phyloP scores from a whole-genome alignment of 2,797 vertebrate genomes.

The Pantherophis alleghaniensis region DNA sequence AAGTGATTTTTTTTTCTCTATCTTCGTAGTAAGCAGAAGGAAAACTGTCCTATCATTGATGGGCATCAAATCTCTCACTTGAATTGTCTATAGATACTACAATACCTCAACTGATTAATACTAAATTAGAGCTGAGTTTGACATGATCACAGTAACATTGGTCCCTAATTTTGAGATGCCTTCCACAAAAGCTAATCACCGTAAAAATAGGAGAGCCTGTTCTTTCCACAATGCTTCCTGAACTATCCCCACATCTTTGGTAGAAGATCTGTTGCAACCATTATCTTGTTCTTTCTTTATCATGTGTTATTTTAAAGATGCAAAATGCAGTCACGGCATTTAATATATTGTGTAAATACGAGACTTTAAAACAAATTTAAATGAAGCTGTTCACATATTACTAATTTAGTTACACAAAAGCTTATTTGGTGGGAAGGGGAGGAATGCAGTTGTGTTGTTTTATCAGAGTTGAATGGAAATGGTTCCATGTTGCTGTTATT shows the following conservation, averaged over 20 bases:
- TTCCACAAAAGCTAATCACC: conserved; percentile 39
- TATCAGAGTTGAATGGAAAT: conserved; percentile 66
- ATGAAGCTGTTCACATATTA: conserved; percentile 45
- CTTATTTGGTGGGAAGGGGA: conserved; percentile 55
- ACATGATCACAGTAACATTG: not conserved
- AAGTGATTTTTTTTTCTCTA: no score
- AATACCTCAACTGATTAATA: conserved; percentile 32
- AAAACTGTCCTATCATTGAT: not conserved
- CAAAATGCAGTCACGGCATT: conserved; percentile 50
- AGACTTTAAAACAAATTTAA: conserved; percentile 69
- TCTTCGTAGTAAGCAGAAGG: not conserved
- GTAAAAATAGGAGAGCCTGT: conserved; percentile 41
- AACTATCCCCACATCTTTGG: conserved; percentile 49
- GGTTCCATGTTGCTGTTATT: conserved; percentile 67
- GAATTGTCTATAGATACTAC: not conserved
- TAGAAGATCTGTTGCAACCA: conserved; percentile 87
- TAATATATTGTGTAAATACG: conserved; percentile 71
- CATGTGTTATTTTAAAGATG: conserved; percentile 70
- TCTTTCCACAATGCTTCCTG: conserved; percentile 33
- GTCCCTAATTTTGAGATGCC: not conserved
- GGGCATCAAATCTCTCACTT: not conserved
- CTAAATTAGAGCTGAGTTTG: not conserved
- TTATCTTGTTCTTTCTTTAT: conserved; percentile 83
- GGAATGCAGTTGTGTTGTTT: conserved; percentile 66
- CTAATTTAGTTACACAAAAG: conserved; percentile 54